Evolutionary conservation across 2,888 invertebrate species (phyloP), one percentile per base, ranked within the genome.

Genomic region (Dasypogon diadema): DNA sequence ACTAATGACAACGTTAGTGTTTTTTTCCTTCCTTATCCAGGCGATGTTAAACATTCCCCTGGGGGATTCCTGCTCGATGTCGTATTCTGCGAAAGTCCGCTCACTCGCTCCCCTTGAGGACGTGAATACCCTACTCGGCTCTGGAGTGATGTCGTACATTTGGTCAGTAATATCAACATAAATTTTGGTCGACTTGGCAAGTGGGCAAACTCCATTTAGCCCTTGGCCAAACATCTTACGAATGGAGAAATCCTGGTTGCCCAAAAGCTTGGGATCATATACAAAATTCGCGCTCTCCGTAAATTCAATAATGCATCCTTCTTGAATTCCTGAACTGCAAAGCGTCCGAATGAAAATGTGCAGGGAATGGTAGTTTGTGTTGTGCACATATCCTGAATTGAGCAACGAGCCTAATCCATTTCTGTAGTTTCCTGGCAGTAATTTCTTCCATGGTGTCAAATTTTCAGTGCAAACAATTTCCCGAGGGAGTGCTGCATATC

Each of bases 381-480:
- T 96, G 84, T 97, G 96, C 75, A 98, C 92, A 84, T 93, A 91
- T 73, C 94, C 93, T 0, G 98, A 95, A 85, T 97, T 97, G 2
- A 99, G 88, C 68, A 99, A 86, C 0, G 94, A 92, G 14, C 95
- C 92, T 80, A 99, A 89, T 1, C 99, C 99, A 82, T 91, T 90
- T 84, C 90, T 92, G n/a, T 93, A 92, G 85, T 94, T 94, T 87
- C 99, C 99, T 0, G 99, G 99, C 56, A 99, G 86, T 2, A 99
- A 87, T 84, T 99, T 99, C 82, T 97, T 97, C 94, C 98, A 99
- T 0, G 99, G 99, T 12, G 99, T 99, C 81, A 99, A 87, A 87
- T 99, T 99, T 87, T 99, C 99, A 0, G 99, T 99, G 83, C 99
- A 99, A 2, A 98, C 97, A 81, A 96, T 95, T 89, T 99, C 99